phyloP scores from a whole-genome alignment of 2,797 vertebrate genomes.

The Onychomys torridus region DNA sequence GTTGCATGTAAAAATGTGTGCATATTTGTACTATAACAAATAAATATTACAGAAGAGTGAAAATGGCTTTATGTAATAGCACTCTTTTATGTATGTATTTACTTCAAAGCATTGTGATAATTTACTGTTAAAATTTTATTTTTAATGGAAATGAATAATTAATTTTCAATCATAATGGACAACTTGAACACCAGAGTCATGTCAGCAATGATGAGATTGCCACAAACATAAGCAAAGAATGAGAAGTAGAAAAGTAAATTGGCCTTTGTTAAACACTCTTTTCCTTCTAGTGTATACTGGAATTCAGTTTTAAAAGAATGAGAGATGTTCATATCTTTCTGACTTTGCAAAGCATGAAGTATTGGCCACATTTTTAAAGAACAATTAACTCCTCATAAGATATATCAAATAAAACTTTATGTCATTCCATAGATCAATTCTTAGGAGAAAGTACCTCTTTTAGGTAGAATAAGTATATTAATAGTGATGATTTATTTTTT shows the following conservation, averaged over 20 bases:
- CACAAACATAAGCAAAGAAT: conserved; percentile 40
- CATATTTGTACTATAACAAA: not conserved
- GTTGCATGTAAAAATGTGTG: not conserved
- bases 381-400: not conserved
- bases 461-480: not conserved
- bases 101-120: conserved; percentile 15
- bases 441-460: not conserved
- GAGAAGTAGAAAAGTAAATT: not conserved
- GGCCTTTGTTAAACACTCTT: not conserved
- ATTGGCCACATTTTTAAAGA: not conserved
- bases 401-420: not conserved
- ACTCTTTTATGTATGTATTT: not conserved
- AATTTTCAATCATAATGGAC: conserved; percentile 38
- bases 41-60: conserved; percentile 56
- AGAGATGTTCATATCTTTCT: not conserved
- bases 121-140: conserved; percentile 59
- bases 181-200: conserved; percentile 5
- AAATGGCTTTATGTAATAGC: not conserved
- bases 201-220: conserved; percentile 39
- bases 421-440: not conserved
- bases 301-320: not conserved
- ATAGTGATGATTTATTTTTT: not conserved
- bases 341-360: not conserved
- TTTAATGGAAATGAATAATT: conserved; percentile 60
- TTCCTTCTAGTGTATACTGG: not conserved